Conservation (phyloP, 1,140 invertebrate genomes). For the Drosophila nasuta region DNA sequence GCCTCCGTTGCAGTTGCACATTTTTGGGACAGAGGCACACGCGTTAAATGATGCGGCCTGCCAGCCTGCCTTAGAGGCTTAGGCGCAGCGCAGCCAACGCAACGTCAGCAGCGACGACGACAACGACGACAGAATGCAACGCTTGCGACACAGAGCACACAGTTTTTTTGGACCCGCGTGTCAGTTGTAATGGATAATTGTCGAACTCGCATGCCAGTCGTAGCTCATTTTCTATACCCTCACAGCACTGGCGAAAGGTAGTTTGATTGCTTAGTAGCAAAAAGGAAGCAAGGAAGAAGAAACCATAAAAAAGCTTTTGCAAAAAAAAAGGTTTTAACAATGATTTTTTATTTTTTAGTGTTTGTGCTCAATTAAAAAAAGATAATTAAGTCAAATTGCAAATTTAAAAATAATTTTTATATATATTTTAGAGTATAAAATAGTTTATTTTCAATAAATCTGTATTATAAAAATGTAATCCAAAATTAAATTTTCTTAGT, state of each 20-base stretch:
- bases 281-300: background rate
- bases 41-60: conserved; percentile 60
- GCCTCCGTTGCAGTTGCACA: conserved; percentile 52
- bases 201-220: conserved; percentile 66
- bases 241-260: background rate
- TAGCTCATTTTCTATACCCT: conserved; percentile 51
- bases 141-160: conserved; percentile 37
- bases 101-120: background rate
- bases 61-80: conserved; percentile 27
- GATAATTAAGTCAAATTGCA: no score
- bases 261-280: background rate
- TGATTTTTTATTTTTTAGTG: no score
- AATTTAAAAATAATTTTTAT: no score
- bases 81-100: conserved; percentile 2
- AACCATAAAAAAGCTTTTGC: no score
- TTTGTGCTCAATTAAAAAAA: no score
- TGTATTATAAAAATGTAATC: no score
- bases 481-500: no score
- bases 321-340: no score
- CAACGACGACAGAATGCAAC: conserved; percentile 30
- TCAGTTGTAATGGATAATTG: conserved; percentile 82
- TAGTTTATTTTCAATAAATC: no score
- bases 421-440: no score
- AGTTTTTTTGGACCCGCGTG: conserved; percentile 59
- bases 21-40: conserved; percentile 51